A percentile compares a stretch with the other conserved stretches of the same genome.
Evolutionary conservation across 2,888 invertebrate genomes (phyloP).

Genomic region (Chrysolina haemoptera): DNA sequence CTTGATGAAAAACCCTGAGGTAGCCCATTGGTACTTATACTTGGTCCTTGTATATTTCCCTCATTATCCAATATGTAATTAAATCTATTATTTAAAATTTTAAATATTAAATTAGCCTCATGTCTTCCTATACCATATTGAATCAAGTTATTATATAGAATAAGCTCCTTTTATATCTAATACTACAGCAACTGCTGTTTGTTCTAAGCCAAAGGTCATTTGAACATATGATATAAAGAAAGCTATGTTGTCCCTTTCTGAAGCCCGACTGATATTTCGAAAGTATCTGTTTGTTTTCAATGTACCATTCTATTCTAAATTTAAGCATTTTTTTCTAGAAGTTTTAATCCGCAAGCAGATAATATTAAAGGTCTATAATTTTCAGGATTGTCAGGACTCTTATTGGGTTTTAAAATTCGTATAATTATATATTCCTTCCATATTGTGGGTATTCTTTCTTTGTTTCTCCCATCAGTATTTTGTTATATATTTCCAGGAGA

Average conservation of each 20-base stretch:
- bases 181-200: background rate
- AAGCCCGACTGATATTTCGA: background rate
- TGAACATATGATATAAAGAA: slow-evolving; percentile 1
- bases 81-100: background rate
- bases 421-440: background rate
- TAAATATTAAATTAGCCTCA: background rate
- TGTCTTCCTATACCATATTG: background rate
- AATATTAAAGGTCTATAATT: background rate
- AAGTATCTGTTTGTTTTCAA: background rate
- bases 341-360: background rate
- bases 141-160: background rate
- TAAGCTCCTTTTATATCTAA: slow-evolving; percentile 14
- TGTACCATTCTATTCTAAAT: background rate
- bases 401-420: background rate
- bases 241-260: slow-evolving; percentile 25
- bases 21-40: background rate
- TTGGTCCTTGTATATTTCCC: background rate
- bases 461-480: too few species aligned
- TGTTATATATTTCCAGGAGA: too few species aligned
- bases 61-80: background rate
- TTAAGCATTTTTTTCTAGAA: background rate
- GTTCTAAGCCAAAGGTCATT: background rate
- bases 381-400: background rate
- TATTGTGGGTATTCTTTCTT: background rate
- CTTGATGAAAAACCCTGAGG: background rate